A percentile compares a stretch with the other conserved stretches of the same genome.
phyloP scores from a whole-genome alignment of 92 coral and sea anemone species.

The Siderastrea radians region DNA sequence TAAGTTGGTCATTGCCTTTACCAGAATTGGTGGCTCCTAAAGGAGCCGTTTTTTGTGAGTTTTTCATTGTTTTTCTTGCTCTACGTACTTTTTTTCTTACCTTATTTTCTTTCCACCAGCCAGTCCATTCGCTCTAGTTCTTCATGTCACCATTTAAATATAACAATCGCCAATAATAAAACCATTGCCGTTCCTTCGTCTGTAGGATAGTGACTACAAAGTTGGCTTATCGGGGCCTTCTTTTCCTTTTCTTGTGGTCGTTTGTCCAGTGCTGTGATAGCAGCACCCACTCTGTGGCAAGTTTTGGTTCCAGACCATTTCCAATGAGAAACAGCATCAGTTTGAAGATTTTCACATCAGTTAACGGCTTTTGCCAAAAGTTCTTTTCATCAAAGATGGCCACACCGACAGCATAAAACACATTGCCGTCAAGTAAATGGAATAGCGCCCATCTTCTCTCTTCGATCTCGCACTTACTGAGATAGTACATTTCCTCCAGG shows the following conservation, averaged over 20 bases:
- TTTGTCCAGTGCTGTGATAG: background rate
- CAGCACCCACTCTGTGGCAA: background rate
- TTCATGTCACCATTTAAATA: background rate
- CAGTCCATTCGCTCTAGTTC: no score
- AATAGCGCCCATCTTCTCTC: background rate
- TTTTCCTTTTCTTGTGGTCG: background rate
- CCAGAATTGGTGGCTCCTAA: constrained; percentile 69
- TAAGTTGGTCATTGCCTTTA: no score
- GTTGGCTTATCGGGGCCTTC: background rate
- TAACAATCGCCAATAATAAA: background rate
- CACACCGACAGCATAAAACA: background rate
- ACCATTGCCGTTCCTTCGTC: background rate
- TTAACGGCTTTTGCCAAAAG: background rate
- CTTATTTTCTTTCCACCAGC: no score
- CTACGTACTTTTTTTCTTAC: no score
- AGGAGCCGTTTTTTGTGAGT: constrained; percentile 72
- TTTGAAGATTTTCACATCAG: background rate
- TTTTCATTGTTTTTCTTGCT: no score
- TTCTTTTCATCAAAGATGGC: background rate
- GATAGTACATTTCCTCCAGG: background rate
- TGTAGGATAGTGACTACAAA: background rate
- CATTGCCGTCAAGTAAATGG: background rate
- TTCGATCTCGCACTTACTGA: background rate
- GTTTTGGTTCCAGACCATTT: background rate
- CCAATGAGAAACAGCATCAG: background rate